Base-by-base conservation (phyloP, 2,888 invertebrate species). In the Melanostoma mellinum region DNA sequence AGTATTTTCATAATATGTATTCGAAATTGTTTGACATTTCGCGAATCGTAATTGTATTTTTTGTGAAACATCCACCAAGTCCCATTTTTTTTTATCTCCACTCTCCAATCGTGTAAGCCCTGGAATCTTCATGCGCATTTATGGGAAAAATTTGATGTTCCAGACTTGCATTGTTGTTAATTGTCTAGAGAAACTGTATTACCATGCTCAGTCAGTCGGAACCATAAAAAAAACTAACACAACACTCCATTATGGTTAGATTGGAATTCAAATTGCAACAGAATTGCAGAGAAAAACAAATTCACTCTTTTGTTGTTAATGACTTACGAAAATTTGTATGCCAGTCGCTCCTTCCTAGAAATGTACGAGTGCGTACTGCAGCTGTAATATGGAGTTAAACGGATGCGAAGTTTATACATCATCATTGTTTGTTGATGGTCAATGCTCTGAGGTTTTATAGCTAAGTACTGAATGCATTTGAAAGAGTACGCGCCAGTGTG, bases 181-280 rank as follows among this genome's bases (percentile, higher is more conserved):
- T 20, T 20, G 20, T 20, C 20, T 20, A 20, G 20, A 20, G 1
- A 20, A 67, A 60, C 44, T 44, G 40, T 3, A 75, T 60, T 52
- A 74, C 50, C 36, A 40, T 50, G 67, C 9, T 32, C 67, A 75
- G 44, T 75, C 58, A 77, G 42, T 58, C 52, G 65, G 56, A 52
- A 72, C 71, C 65, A 32, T 46, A 65, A 52, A 58, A 42, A 61
- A 77, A 65, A 56, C 50, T 58, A 42, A 42, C 42, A 42, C 40
- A 40, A 65, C 44, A 56, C 44, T 65, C 36, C 42, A 74, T 56
- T 50, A 65, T 56, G 48, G 40, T 33, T 56, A 44, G 40, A 71
- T 71, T 71, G 56, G 56, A 77, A 77, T 65, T 74, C 58, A 77
- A 72, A 77, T 77, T 71, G 72, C 72, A 65, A 71, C 48, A 36